A percentile compares a stretch with the other conserved stretches of the same genome.
These are phyloP conservation scores for Clarias laeviceps DNA, from an alignment of 2,797 vertebrate species.

Conservation along the genomic window DNA sequence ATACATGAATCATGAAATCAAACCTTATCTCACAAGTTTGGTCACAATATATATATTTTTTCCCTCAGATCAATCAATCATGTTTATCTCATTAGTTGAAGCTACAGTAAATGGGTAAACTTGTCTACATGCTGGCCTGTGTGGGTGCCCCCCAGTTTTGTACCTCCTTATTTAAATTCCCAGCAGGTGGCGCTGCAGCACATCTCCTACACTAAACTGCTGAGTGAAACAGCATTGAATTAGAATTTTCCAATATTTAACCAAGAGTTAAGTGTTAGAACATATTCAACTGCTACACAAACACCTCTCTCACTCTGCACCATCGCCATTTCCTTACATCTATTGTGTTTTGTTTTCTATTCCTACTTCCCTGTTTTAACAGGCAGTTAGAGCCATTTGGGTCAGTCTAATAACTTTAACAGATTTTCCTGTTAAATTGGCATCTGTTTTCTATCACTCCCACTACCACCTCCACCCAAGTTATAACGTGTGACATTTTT, in stretches of 20 bases:
- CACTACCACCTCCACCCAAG: slow-evolving; percentile 17
- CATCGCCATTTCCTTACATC: slow-evolving; percentile 31
- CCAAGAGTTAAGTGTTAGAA: slow-evolving; percentile 27
- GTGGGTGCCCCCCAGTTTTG: not conserved
- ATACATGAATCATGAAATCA: not conserved
- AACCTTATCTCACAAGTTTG: not conserved
- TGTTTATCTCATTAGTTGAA: not conserved
- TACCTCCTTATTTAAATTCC: not conserved
- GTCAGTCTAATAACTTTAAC: slow-evolving; percentile 36
- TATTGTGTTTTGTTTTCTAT: slow-evolving; percentile 32
- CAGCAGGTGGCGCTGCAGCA: slow-evolving; percentile 57
- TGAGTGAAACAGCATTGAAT: not conserved
- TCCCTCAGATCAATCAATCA: too few relatives aligned
- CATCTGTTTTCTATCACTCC: slow-evolving; percentile 38
- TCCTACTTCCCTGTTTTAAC: slow-evolving; percentile 38
- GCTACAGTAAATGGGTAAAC: not conserved
- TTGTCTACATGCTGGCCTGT: not conserved
- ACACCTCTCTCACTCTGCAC: slow-evolving; percentile 4
- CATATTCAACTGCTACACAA: slow-evolving; percentile 9
- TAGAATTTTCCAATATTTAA: not conserved
- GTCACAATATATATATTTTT: not conserved
- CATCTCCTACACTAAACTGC: not conserved
- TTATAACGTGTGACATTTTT: not conserved
- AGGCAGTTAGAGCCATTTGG: slow-evolving; percentile 16
- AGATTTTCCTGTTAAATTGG: slow-evolving; percentile 34